Evolutionary conservation across 2,888 invertebrate genomes (phyloP).

Genomic region (Brachyptera putata): DNA sequence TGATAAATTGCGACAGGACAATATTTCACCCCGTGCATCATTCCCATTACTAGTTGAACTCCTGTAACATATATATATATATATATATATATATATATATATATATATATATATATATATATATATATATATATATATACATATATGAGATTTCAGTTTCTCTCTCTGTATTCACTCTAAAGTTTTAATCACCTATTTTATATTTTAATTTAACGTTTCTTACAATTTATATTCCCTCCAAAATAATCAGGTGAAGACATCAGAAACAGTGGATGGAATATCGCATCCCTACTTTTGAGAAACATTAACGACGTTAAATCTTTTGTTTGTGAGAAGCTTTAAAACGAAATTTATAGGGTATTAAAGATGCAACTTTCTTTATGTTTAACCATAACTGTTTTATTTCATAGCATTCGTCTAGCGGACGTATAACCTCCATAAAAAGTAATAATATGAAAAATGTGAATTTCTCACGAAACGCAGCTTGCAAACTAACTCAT

Average conservation of each 20-base stretch:
- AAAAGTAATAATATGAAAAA: not conserved
- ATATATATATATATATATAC: too few species aligned
- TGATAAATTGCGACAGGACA: not conserved
- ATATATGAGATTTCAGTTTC: too few species aligned
- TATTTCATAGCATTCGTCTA: too few species aligned
- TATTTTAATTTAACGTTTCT: conserved; percentile 11
- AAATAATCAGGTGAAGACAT: conserved; percentile 11
- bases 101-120: too few species aligned
- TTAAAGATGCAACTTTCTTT: conserved; percentile 14
- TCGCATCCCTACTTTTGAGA: not conserved
- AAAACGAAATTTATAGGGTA: conserved; percentile 16
- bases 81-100: not conserved
- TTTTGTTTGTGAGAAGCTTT: conserved; percentile 16
- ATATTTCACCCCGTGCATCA: not conserved
- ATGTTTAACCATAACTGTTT: conserved; percentile 12
- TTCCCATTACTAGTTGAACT: not conserved
- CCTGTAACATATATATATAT: not conserved
- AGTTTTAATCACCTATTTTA: conserved; percentile 14
- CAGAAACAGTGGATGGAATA: not conserved
- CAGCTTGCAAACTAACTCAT: too few species aligned
- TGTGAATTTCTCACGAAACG: not conserved
- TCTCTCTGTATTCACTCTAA: too few species aligned
- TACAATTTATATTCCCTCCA: not conserved
- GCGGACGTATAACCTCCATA: not conserved
- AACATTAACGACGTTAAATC: conserved; percentile 16